Base-by-base conservation (phyloP, 1,140 invertebrate species). In the Penaeus chinensis region DNA sequence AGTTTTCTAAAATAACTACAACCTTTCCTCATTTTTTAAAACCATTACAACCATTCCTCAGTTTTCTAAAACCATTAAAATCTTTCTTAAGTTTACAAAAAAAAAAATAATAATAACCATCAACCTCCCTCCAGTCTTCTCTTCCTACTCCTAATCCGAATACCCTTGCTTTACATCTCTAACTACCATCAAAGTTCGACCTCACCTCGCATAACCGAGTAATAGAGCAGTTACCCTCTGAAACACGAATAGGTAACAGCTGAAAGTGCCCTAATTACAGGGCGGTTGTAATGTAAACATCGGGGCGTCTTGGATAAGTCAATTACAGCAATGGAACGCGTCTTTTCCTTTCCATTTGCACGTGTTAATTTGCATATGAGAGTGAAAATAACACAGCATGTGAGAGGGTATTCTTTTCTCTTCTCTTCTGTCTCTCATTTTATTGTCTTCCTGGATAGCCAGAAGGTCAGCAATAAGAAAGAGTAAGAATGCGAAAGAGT, bases 291-390 rank as follows among this genome's bases (percentile, higher is more conserved):
- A 47, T 22, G 22, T n/a, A 82, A 82, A 82, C 80, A 65, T 20
- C 61, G 77, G 27, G 65, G 42, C 80, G 24, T 60, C 62, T 82
- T 37, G 62, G 80, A 82, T 65, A 61, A 81, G 79, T 81, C 60
- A 81, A 81, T 81, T 81, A 66, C 80, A 66, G 5, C 22, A 63
- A 13, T 16, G 42, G 27, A 24, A 54, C 54, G 54, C 54, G 16
- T 37, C 62, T 32, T 32, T 20, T 66, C 27, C 62, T 18, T 42
- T n/a, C 27, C 47, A 24, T 79, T 60, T 24, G 16, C 20, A 79
- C 47, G 77, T 24, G 54, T 60, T 79, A 27, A 79, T 79, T 79
- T 79, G 77, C 77, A 79, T 79, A 79, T 60, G 77, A 60, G 60
- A 60, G n/a, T 79, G 47, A 19, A 79, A 79, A 79, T 60, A 60